Percentiles rank a stretch among this genome's conserved stretches.
Evolutionary conservation across 2,113 vertebrate genomes (phyloP).

Genomic region (Cyprinus carpio): DNA sequence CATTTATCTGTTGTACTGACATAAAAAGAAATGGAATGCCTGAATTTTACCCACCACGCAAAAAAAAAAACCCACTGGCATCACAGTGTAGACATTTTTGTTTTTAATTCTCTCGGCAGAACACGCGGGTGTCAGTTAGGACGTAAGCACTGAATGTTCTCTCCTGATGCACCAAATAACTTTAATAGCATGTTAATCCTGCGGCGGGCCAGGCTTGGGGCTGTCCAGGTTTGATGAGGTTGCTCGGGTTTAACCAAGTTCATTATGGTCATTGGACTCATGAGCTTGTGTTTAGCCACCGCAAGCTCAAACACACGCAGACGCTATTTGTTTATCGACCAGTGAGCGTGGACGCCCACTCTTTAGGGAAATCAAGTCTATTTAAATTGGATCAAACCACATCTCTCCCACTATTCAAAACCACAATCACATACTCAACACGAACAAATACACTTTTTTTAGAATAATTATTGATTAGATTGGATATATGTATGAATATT

Average conservation of each 20-base stretch:
- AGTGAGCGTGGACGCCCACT: conserved; percentile 39
- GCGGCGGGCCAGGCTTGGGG: conserved; percentile 16
- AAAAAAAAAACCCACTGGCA: background rate
- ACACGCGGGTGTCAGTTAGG: conserved; percentile 45
- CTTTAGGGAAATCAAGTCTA: conserved; percentile 55
- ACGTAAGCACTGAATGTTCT: conserved; percentile 49
- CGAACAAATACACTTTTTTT: background rate
- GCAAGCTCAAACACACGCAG: conserved; percentile 34
- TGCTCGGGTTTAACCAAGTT: conserved; percentile 38
- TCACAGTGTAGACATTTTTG: background rate
- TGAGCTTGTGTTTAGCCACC: conserved; percentile 6
- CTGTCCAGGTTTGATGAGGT: conserved; percentile 11
- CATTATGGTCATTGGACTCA: conserved; percentile 52
- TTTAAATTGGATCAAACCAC: conserved; percentile 49
- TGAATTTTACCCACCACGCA: background rate
- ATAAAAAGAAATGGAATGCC: background rate
- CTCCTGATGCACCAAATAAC: conserved; percentile 61
- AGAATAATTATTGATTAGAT: background rate
- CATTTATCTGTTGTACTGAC: background rate
- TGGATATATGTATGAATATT: background rate
- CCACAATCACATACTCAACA: conserved; percentile 29
- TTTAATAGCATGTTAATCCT: conserved; percentile 65
- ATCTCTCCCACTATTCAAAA: conserved; percentile 34
- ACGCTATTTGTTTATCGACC: conserved; percentile 54
- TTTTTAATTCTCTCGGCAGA: conserved; percentile 4